Evolutionary conservation across 1,140 invertebrate species (phyloP), one percentile per base, ranked within the genome.

Genomic region (Diachasmimorpha longicaudata): DNA sequence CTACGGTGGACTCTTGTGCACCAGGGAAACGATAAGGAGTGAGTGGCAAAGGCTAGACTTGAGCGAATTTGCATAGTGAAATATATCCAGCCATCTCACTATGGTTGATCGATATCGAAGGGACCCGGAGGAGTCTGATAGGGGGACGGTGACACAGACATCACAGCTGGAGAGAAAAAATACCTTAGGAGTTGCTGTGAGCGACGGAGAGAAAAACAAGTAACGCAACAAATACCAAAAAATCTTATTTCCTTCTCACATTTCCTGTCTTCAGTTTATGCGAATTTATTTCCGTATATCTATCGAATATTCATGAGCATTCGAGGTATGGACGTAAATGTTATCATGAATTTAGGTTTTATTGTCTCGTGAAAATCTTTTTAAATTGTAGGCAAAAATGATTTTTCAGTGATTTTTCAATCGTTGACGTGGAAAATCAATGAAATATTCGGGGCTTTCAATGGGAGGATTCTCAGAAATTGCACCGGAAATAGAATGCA

Each of bases 231-330:
- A 42, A 42, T 6, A 63, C 19, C 11, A 31, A 31, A 31, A 63
- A 63, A 63, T n/a, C 48, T 31, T 63, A 63, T 25, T 25, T 63
- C 58, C 23, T 11, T 63, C 58, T 63, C 11, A 63, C 58, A 63
- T 63, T 63, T 63, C 19, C 58, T 19, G 58, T 63, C 58, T 31
- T 63, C 58, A 63, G 58, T 63, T 63, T 63, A 63, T 63, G 58
- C 23, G 58, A 63, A 63, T 63, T 63, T 63, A 63, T 63, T 63
- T 63, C 58, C 58, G 23, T 11, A 25, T 23, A 25, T 4, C 55
- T 8, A 63, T 63, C 58, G 58, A 63, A 63, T 63, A 63, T 63
- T 63, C 58, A 63, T 25, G 58, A 25, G 23, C 19, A 25, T 63
- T 11, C 58, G 58, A 21, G 58, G 14, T 63, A 63, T 63, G 58